Percentiles rank a stretch among this genome's conserved stretches.
phyloP scores from a whole-genome alignment of 2,888 invertebrate genomes.

The Papilio demoleus region DNA sequence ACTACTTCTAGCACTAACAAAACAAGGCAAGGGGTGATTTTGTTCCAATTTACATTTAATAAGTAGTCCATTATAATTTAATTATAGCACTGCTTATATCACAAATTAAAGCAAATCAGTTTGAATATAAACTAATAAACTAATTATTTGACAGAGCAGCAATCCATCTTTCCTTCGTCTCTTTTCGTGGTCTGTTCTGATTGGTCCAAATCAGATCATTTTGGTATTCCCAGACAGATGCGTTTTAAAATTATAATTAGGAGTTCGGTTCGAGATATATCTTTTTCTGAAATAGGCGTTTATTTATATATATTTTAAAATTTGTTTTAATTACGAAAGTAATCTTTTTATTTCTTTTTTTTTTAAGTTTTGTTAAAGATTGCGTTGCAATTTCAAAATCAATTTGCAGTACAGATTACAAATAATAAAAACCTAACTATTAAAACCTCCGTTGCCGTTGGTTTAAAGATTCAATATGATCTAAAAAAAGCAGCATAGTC shows the following conservation, averaged over 20 bases:
- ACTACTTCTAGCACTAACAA: constrained; percentile 87
- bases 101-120: constrained; percentile 54
- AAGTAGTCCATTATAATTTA: constrained; percentile 79
- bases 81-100: constrained; percentile 60
- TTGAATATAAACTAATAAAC: constrained; percentile 52
- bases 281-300: not conserved
- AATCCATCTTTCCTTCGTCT: constrained; percentile 79
- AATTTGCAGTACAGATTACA: not conserved
- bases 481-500: no score
- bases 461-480: not conserved
- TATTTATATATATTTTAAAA: no score
- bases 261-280: not conserved
- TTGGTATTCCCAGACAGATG: constrained; percentile 23
- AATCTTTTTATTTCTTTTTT: no score
- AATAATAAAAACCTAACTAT: not conserved
- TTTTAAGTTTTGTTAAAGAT: no score
- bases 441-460: not conserved
- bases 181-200: constrained; percentile 82
- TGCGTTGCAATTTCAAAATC: not conserved
- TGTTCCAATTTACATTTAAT: constrained; percentile 84
- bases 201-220: constrained; percentile 81
- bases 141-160: constrained; percentile 71
- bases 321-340: no score
- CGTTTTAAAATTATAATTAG: constrained; percentile 6
- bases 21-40: constrained; percentile 86